Evolutionary conservation across 92 coral and sea anemone genomes (phyloP).

Genomic region (Porites divaricata): DNA sequence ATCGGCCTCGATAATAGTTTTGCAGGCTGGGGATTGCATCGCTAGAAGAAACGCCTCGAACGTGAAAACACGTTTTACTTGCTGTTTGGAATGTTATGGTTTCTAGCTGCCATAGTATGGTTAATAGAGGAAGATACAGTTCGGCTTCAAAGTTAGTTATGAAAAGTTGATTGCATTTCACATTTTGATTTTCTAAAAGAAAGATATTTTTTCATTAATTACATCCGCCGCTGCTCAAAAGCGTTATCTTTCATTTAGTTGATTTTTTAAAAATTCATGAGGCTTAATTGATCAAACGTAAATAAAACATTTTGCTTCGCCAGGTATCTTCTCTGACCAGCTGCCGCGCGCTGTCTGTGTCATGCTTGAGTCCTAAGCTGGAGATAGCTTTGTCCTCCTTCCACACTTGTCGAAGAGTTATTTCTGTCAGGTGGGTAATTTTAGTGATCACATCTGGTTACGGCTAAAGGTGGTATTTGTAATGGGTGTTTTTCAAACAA

Average conservation of each 20-base stretch:
- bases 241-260: constrained; percentile 23
- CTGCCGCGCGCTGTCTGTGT: background rate
- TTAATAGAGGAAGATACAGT: constrained; percentile 2
- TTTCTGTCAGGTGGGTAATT: constrained; percentile 19
- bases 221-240: background rate
- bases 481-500: constrained; percentile 21
- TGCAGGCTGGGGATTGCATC: constrained; percentile 17
- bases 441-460: background rate
- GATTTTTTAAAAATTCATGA: constrained; percentile 30
- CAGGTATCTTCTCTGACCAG: background rate
- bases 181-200: background rate
- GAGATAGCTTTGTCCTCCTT: background rate
- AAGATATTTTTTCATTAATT: constrained; percentile 22
- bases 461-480: background rate
- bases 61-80: background rate
- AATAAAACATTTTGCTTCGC: constrained; percentile 18
- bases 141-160: background rate
- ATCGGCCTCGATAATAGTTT: constrained; percentile 23
- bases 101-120: background rate
- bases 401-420: background rate
- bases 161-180: background rate
- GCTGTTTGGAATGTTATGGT: background rate
- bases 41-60: background rate
- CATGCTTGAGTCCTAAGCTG: background rate
- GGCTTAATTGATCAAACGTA: constrained; percentile 32